Evolutionary conservation across 1,140 invertebrate genomes (phyloP).

Genomic region (Cherax quadricarinatus): DNA sequence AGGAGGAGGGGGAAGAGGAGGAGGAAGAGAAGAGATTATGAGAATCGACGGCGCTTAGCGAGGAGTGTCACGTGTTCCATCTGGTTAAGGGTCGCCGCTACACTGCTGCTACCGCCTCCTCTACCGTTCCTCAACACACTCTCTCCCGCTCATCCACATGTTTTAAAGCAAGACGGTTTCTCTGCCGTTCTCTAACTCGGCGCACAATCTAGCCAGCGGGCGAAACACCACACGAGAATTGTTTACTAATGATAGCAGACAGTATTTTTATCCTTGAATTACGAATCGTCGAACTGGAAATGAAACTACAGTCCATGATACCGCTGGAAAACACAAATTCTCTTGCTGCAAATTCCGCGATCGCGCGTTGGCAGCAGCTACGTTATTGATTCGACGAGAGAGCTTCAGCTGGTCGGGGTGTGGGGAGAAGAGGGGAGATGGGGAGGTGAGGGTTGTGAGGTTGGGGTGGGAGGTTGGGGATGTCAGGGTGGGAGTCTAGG

Average conservation of each 20-base stretch:
- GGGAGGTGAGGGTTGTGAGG: not conserved
- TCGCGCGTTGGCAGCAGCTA: conserved; percentile 27
- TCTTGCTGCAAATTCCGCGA: not conserved
- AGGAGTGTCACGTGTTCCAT: conserved; percentile 14
- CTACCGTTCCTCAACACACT: not conserved
- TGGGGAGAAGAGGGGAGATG: not conserved
- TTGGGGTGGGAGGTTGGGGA: no score
- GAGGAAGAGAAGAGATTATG: not conserved
- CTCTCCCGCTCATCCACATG: conserved; percentile 10
- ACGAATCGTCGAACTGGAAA: no score
- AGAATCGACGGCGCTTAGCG: not conserved
- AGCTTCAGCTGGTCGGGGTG: conserved; percentile 15
- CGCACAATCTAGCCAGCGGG: not conserved
- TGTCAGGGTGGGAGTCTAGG: not conserved
- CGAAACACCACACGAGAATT: not conserved
- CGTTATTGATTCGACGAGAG: conserved; percentile 52
- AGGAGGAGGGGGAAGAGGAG: no score
- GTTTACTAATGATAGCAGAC: no score
- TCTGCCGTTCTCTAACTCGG: not conserved
- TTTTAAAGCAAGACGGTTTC: conserved; percentile 34
- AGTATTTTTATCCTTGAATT: no score
- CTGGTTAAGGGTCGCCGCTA: not conserved
- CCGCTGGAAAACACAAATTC: no score
- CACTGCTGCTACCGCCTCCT: conserved; percentile 12
- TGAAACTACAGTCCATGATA: no score